Evolutionary conservation across 2,797 vertebrate genomes (phyloP), one percentile per base, ranked within the genome.

Genomic region (Pangasius mekongensis): DNA sequence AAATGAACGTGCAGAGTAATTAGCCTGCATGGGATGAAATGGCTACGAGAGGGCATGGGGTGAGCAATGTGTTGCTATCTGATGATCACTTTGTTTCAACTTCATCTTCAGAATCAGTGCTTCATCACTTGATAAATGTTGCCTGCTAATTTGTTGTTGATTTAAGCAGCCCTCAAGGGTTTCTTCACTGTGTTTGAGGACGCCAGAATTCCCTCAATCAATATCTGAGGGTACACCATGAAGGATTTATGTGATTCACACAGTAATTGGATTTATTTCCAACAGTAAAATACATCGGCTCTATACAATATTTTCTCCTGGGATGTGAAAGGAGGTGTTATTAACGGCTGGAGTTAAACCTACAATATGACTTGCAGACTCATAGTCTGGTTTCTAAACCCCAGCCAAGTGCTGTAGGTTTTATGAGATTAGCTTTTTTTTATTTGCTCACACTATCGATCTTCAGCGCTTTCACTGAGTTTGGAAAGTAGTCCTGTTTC

Each of bases 1-100:
- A 91, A 90, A 88, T 73, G 78, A 89, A 87, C 74, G 88, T 66
- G 71, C 73, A 52, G 86, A 47, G 62, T 87, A 91, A 91, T 91
- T 91, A 91, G 88, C 86, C 90, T 81, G 89, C 83, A 84, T 91
- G 90, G 88, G 88, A 91, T 87, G 73, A 91, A 91, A 89, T 84
- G 90, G 86, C 89, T 90, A 89, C 74, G 85, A 88, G 88, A 88
- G 91, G 88, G 85, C 91, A 90, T 89, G 83, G 90, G 89, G 89
- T 90, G 90, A 90, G 86, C 77, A 91, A 91, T 89, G 83, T 86
- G 89, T 62, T 74, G 87, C 83, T 64, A 87, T 88, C 82, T 89
- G 88, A 89, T 90, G 87, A 86, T 89, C 85, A 60, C 88, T 88
- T 90, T 89, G 84, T 85, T 85, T 87, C 83, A 81, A 85, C 54